Conservation (phyloP, 2,797 vertebrate genomes). For the Sphenopsis melanotis region DNA sequence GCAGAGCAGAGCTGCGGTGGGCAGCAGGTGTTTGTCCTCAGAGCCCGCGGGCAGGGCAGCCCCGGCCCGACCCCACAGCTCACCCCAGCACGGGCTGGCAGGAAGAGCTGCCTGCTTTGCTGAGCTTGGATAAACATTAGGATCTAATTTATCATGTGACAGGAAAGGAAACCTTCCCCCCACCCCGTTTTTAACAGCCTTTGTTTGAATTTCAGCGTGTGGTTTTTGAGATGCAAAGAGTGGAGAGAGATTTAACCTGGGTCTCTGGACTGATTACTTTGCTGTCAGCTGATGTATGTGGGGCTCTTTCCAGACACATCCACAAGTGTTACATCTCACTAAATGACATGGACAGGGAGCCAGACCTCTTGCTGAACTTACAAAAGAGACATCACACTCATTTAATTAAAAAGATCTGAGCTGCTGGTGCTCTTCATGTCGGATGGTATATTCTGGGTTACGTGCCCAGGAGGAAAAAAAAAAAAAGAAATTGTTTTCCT, state of each 20-base stretch:
- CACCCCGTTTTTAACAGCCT: not conserved
- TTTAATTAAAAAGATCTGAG: not conserved
- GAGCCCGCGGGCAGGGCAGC: not conserved
- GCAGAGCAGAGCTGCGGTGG: not conserved
- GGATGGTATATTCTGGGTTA: not conserved
- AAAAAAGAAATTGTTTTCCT: not conserved
- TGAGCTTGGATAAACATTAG: constrained; percentile 27
- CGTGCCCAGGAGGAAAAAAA: not conserved
- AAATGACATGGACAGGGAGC: not conserved
- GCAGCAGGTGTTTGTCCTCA: not conserved
- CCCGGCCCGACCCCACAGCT: accelerated
- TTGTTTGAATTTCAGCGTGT: constrained; percentile 21
- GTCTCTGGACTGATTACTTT: not conserved
- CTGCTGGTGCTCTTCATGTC: not conserved
- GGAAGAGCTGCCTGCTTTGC: not conserved
- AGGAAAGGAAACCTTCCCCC: not conserved
- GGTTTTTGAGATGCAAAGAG: not conserved
- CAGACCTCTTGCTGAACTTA: constrained; percentile 29
- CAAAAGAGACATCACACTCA: not conserved
- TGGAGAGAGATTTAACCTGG: not conserved
- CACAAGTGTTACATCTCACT: not conserved
- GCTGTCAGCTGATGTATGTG: not conserved
- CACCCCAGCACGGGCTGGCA: not conserved
- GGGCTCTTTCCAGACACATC: not conserved
- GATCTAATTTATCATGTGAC: constrained; percentile 27